Evolutionary conservation across 1,140 invertebrate genomes (phyloP), one percentile per base, ranked within the genome.

Genomic region (Drusus annulatus): DNA sequence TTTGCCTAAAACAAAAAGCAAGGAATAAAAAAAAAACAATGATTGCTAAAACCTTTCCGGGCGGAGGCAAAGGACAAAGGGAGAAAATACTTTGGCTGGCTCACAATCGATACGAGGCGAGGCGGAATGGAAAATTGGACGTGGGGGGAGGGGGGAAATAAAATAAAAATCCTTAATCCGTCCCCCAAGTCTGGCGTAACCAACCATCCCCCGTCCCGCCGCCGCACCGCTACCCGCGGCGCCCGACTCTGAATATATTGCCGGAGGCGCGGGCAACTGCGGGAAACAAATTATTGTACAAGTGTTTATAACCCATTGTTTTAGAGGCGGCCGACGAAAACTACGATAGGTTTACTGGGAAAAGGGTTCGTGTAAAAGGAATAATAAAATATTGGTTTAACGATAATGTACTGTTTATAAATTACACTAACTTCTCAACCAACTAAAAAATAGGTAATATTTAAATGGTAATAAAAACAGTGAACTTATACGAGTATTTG

Each of bases 121-220:
- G 17, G 15, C 17, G 68, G 68, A 23, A 51, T 51, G 68, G 68
- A 71, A 51, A 65, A 71, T 21, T 28, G 62, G 62, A 36, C 15
- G 7, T n/a, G 68, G 10, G 17, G 68, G 45, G 62, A 0, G 71
- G 79, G 73, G 68, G 71, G 74, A 80, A 81, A 81, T 78, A 76
- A 81, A 81, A 81, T 81, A 81, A 81, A 81, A 81, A 81, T 81
- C 80, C 80, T 78, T 81, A 81, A 81, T 81, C 80, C 80, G 68
- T 73, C 80, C 76, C 75, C 76, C 75, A 78, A 60, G 80, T 81
- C 80, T 81, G 75, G 71, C 75, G 68, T 76, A 78, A 81, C 80
- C 36, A 45, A 45, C 36, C 36, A 45, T 45, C 36, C 80, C 31
- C 31, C 36, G 8, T 45, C 36, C 36, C 31, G n/a, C 36, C 36